Base-by-base conservation (phyloP, 2,888 invertebrate species). In the Metellina segmentata region DNA sequence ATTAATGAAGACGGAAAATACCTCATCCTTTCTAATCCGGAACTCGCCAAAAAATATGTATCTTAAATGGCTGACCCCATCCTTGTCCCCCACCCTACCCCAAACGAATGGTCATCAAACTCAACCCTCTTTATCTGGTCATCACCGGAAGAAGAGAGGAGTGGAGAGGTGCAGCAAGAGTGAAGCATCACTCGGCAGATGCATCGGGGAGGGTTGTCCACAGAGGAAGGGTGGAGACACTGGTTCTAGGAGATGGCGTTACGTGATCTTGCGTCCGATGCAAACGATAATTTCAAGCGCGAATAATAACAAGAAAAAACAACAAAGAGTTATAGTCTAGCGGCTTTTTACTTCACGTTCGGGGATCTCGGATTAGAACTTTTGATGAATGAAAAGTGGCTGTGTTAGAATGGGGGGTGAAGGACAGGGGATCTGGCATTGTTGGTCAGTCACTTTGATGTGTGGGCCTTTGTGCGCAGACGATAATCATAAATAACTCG, bases 121-220 rank as follows among this genome's bases (percentile, higher is more conserved):
- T 71, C 52, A n/a, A 77, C 51, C 70, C 49, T 75, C 75, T 83
- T 89, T 83, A 89, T 89, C 89, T 78, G 48, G 82, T 78, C 89
- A 89, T 83, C 89, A 89, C 89, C 89, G 89, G 89, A 89, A 89
- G 70, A 52, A 51, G 82, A 34, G 34, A 51, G 19, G 19, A 53
- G 81, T 34, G 75, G 19, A 49, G 75, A 51, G 0, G n/a, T 49
- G 7, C 7, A 7, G 19, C n/a, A n/a, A 16, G n/a, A n/a, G 19
- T 49, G 48, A 48, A 13, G 5, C 16, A 48, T 34, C 11, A 75
- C 7, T 7, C 16, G 34, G 16, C 7, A 34, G 13, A 69, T n/a
- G 69, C 78, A 49, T 72, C 5, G n/a, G 72, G 11, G 81, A 34
- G 16, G 70, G n/a, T 16, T n/a, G 6, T 16, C 16, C 19, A 13